Base-by-base conservation (phyloP, 2,113 vertebrate genomes). In the Circaetus cinerascens region DNA sequence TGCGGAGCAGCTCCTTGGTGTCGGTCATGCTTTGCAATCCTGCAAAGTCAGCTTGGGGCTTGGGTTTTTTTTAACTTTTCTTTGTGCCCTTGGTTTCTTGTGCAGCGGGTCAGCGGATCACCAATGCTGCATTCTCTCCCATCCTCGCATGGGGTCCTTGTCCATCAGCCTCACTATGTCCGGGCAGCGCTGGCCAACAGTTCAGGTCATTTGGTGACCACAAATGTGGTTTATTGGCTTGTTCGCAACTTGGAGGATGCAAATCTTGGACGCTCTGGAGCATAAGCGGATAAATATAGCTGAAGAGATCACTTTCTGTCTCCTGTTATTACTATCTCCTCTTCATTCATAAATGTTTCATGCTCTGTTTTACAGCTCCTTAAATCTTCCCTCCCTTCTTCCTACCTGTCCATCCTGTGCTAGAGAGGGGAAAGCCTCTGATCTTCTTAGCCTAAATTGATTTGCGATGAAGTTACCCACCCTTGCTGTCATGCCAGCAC, bases 181-280 rank as follows among this genome's bases (percentile, higher is more conserved):
- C 0, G 0, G 59, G 27, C 26, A 26, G 51, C 5, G 0, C 67
- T 73, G 51, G 26, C 30, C 25, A 7, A 41, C 34, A 10, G 19
- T 30, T 68, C 26, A 3, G 81, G 73, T 40, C 53, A 5, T 59
- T 71, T 3, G 2, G 30, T 83, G 87, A 57, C 29, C 75, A 11
- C 57, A 7, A 1, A 32, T 5, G 15, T 32, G 80, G 2, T n/a
- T 86, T 56, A 4, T 23, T 41, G 90, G 45, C 89, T 67, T 14
- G 22, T 32, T 66, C 3, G 3, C 18, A 10, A 15, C 80, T 60
- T 1, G 7, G 30, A 50, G 86, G n/a, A 15, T 1, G 10, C 77
- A 57, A 27, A 40, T 16, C 2, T 1, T 29, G 56, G 69, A 3
- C 1, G 21, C 38, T 71, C 11, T 32, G 68, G 34, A 62, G 83